These are phyloP conservation scores for Mythimna ferrago DNA, from an alignment of 2,888 invertebrate species.

Conservation along the genomic window DNA sequence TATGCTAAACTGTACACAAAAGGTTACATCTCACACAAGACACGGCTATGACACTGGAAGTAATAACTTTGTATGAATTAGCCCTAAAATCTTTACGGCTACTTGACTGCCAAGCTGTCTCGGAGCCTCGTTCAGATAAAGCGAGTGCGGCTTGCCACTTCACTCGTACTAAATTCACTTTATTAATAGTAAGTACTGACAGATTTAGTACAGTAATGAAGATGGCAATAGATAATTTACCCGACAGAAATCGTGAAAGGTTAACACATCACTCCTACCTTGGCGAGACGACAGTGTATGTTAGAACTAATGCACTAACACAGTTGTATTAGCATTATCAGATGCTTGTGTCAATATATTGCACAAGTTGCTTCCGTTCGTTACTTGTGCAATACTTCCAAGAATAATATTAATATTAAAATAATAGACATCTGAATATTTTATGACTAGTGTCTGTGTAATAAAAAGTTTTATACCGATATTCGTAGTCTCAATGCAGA, in stretches of 20 bases:
- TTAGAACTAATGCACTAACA: not conserved
- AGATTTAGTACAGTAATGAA: constrained; percentile 52
- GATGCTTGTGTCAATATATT: constrained; percentile 17
- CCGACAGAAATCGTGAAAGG: constrained; percentile 32
- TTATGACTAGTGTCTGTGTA: constrained; percentile 16
- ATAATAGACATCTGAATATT: constrained; percentile 27
- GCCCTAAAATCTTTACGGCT: constrained; percentile 70
- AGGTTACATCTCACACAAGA: constrained; percentile 48
- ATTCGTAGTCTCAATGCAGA: constrained; percentile 16
- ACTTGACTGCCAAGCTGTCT: constrained; percentile 64
- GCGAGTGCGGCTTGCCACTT: constrained; percentile 36
- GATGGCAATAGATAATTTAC: constrained; percentile 28
- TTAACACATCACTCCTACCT: constrained; percentile 20
- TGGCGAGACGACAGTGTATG: not conserved
- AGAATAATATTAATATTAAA: constrained; percentile 20
- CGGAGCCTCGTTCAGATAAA: constrained; percentile 58
- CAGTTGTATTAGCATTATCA: constrained; percentile 6
- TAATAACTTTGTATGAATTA: constrained; percentile 74
- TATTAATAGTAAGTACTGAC: constrained; percentile 51
- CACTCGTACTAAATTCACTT: constrained; percentile 52
- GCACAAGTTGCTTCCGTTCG: not conserved
- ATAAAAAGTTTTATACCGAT: constrained; percentile 38
- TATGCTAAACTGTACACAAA: constrained; percentile 56
- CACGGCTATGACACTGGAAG: constrained; percentile 59
- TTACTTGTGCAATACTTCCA: constrained; percentile 4